Evolutionary conservation across 2,888 invertebrate species (phyloP).

Genomic region (Chydorus sphaericus): DNA sequence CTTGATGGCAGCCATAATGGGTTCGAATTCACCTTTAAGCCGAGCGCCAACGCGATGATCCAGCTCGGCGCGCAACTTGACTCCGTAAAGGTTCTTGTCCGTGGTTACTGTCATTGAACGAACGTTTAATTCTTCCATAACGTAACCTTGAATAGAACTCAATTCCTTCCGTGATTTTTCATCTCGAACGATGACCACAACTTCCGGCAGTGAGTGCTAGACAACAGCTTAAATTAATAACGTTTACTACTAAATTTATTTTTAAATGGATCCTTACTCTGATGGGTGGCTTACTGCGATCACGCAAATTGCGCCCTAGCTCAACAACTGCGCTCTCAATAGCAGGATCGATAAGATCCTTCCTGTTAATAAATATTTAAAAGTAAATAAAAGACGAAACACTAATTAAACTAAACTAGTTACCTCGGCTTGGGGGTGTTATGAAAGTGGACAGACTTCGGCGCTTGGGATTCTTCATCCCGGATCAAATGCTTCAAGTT

Average conservation of each 20-base stretch:
- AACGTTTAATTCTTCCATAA: conserved; percentile 86
- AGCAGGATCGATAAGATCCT: conserved; percentile 55
- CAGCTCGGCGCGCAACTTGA: conserved; percentile 79
- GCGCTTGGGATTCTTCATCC: conserved; percentile 18
- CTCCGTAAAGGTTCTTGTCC: conserved; percentile 84
- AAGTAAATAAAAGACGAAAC: neutral
- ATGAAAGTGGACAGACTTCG: conserved; percentile 77
- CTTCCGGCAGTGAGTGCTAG: conserved; percentile 81
- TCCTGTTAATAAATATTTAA: conserved; percentile 25
- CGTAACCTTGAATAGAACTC: conserved; percentile 61
- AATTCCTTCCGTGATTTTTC: conserved; percentile 60
- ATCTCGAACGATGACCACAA: conserved; percentile 86
- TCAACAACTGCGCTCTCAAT: conserved; percentile 92
- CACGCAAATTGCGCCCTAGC: conserved; percentile 78
- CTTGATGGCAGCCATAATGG: conserved; percentile 66
- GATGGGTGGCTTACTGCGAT: conserved; percentile 80
- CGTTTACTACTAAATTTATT: neutral
- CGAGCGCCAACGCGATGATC: conserved; percentile 87
- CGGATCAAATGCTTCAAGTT: conserved; percentile 52
- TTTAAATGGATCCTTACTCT: conserved; percentile 38
- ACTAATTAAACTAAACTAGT: neutral
- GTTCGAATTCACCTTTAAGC: conserved; percentile 78
- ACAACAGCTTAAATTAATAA: conserved; percentile 16
- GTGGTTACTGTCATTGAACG: conserved; percentile 65
- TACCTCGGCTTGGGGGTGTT: conserved; percentile 60